Base-by-base conservation (phyloP, 2,797 vertebrate species). In the Hipposideros larvatus region DNA sequence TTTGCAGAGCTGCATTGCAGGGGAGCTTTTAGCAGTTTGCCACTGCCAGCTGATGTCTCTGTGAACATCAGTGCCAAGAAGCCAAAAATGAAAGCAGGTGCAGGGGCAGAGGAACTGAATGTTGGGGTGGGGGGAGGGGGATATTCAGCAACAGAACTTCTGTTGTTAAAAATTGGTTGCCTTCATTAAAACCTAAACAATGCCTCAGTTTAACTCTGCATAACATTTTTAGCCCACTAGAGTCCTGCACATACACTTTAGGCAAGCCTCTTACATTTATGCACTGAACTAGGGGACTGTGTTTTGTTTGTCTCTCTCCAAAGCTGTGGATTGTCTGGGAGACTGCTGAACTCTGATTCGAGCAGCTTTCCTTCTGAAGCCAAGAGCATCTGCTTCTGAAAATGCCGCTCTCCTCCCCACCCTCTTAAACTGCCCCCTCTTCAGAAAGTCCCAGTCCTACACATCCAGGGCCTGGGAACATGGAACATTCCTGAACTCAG, bases 21-120 rank as follows among this genome's bases (percentile, higher is more conserved):
- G 98, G 98, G 98, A 98, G 98, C 98, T 98, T 98, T 99, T 98
- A 98, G 98, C 98, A 97, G 97, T 98, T 98, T 97, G 90, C 98
- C 85, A 92, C 97, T 98, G 98, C 98, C 98, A 99, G 98, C 98
- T 99, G 98, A 99, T 99, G 98, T 98, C 98, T 98, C 98, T 98
- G 98, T 96, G 98, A 98, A 97, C 92, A 87, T 98, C 97, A 92
- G 91, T 98, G 98, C 98, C 98, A 98, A 98, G 98, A 98, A 98
- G 98, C 98, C 98, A 98, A 98, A 98, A 98, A 98, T 97, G 97
- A 98, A 98, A 98, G 98, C 98, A 99, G 99, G 98, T 99, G 98
- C 98, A 98, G 97, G 94, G 96, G 96, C 89, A 98, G 97, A 98
- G 97, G 97, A 98, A 97, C 96, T 97, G 98, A 98, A 98, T 96